Evolutionary conservation across 2,888 invertebrate species (phyloP), one percentile per base, ranked within the genome.

Genomic region (Orthosia incerta): DNA sequence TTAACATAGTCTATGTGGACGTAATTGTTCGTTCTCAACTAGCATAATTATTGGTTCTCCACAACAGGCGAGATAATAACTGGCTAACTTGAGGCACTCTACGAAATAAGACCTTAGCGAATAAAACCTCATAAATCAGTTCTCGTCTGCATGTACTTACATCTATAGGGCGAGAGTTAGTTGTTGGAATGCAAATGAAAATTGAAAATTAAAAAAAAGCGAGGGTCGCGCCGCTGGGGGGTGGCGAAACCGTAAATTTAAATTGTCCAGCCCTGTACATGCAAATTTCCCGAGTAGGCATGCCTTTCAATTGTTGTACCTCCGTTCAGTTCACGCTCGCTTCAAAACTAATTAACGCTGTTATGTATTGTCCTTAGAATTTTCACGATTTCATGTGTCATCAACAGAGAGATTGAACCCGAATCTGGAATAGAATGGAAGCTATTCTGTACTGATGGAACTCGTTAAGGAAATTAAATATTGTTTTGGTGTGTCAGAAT

Each of bases 171-270:
- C 82, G 86, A 86, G 82, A 89, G 88, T 91, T 92, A 94, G 93
- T 91, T 90, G 91, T 80, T 80, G 93, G 95, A 95, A 96, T 95
- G 94, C 94, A 95, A 96, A 96, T 95, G 94, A 93, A 95, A 96
- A 95, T 95, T 95, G 95, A 96, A 96, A 96, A 95, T 95, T 94
- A 94, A 95, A 95, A 95, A 95, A 95, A 95, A 94, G 93, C 93
- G 95, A 95, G 95, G 95, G 95, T 94, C 93, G 93, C 87, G 83
- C 89, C 91, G 88, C 91, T 87, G 85, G 92, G 93, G 94, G 95
- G 94, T 89, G 92, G 91, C 83, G 92, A 92, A 94, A 94, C 93
- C 96, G 95, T 95, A 96, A 96, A 96, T 96, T 95, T 95, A 95
- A 95, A 96, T 95, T 95, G 95, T 95, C 94, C 95, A 94, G 93